A percentile compares a stretch with the other conserved stretches of the same genome.
phyloP scores from a whole-genome alignment of 2,797 vertebrate species.

The Rhinella marina region DNA sequence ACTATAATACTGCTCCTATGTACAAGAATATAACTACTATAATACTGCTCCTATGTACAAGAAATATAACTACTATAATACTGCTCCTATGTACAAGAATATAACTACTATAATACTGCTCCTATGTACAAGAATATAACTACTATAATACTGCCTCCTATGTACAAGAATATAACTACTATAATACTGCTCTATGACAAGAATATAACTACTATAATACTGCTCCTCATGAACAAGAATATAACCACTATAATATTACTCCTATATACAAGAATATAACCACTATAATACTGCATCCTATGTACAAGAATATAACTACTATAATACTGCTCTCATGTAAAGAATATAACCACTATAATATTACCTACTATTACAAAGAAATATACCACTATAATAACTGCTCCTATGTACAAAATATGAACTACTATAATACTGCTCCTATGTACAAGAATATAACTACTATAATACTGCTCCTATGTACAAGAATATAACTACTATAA shows the following conservation, averaged over 20 bases:
- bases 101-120: no score
- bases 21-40: not conserved
- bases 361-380: no score
- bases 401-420: not conserved
- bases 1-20: not conserved
- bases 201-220: constrained; percentile 1
- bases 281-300: not conserved
- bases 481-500: not conserved
- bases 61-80: not conserved
- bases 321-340: not conserved
- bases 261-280: not conserved
- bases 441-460: not conserved
- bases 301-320: not conserved
- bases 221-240: not conserved
- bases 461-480: not conserved
- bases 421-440: not conserved
- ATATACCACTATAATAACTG: constrained; percentile 6
- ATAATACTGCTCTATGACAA: not conserved
- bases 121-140: no score
- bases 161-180: not conserved
- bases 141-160: not conserved
- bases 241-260: not conserved
- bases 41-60: not conserved
- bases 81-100: not conserved
- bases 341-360: not conserved